These are phyloP conservation scores for Pararge aegeria DNA, from an alignment of 1,140 invertebrate species.

Conservation along the genomic window DNA sequence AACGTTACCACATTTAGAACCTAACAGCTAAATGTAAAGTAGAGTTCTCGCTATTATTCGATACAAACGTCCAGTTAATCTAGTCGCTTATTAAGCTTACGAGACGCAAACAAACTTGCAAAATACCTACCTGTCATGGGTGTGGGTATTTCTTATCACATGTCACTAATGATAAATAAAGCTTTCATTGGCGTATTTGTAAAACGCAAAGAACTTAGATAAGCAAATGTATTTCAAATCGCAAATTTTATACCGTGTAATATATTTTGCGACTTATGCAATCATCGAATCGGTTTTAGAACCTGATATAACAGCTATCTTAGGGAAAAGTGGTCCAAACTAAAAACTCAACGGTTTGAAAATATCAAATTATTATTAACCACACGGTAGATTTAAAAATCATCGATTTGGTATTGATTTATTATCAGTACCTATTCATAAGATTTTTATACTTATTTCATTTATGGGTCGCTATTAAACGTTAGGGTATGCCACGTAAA, in stretches of 20 bases:
- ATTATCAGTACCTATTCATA: too few relatives aligned
- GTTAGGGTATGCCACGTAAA: too few relatives aligned
- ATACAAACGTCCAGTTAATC: background rate
- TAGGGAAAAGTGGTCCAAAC: background rate
- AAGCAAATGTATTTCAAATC: slow-evolving; percentile 18
- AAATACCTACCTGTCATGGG: slow-evolving; percentile 6
- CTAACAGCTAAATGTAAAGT: background rate
- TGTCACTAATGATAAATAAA: slow-evolving; percentile 25
- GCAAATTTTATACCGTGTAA: slow-evolving; percentile 13
- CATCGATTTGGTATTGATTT: too few relatives aligned
- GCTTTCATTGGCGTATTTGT: slow-evolving; percentile 18
- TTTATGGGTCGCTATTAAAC: too few relatives aligned
- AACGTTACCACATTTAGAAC: too few relatives aligned
- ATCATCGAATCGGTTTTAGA: slow-evolving; percentile 32
- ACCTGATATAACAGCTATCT: slow-evolving; percentile 35
- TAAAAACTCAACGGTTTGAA: too few relatives aligned
- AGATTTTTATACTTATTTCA: too few relatives aligned
- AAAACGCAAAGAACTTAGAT: slow-evolving; percentile 24
- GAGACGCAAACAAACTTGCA: background rate
- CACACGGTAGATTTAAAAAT: too few relatives aligned
- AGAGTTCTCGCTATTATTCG: background rate
- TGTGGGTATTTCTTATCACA: slow-evolving; percentile 11
- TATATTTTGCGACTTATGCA: slow-evolving; percentile 35
- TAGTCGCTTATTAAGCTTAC: slow-evolving; percentile 2
- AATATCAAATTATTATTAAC: too few relatives aligned